phyloP scores from a whole-genome alignment of 2,113 vertebrate species.

The Struthio camelus region DNA sequence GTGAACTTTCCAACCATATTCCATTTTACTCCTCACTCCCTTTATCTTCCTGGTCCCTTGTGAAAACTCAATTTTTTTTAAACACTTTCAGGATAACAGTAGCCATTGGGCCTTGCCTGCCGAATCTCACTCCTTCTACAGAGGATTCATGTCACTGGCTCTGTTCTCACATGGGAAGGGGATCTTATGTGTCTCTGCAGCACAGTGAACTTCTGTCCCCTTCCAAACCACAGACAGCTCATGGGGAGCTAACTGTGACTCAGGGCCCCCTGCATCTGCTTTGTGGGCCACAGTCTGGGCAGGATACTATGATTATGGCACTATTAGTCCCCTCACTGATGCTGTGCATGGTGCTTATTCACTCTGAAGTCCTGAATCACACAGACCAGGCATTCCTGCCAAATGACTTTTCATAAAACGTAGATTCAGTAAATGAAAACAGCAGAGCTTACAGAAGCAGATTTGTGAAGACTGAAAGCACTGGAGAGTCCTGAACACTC shows the following conservation, averaged over 20 bases:
- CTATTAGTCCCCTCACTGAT: neutral
- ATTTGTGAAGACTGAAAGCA: neutral
- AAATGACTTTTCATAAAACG: neutral
- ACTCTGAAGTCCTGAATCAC: neutral
- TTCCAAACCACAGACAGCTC: neutral
- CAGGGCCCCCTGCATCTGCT: too few species aligned
- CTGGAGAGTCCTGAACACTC: neutral
- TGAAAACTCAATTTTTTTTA: too few species aligned
- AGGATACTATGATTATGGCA: neutral
- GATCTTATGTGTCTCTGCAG: neutral
- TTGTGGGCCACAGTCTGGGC: neutral
- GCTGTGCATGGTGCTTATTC: neutral
- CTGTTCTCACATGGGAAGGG: neutral
- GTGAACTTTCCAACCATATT: neutral
- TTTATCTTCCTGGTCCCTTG: too few species aligned
- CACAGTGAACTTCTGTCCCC: neutral
- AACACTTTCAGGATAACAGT: too few species aligned
- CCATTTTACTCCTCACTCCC: neutral
- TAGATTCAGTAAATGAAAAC: neutral
- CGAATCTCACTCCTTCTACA: too few species aligned
- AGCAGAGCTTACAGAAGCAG: neutral
- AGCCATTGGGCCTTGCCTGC: too few species aligned
- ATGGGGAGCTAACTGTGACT: neutral
- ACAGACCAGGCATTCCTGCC: neutral
- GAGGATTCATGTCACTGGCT: too few species aligned